These are phyloP conservation scores for Euura lappo DNA, from an alignment of 1,140 invertebrate genomes.

Conservation along the genomic window DNA sequence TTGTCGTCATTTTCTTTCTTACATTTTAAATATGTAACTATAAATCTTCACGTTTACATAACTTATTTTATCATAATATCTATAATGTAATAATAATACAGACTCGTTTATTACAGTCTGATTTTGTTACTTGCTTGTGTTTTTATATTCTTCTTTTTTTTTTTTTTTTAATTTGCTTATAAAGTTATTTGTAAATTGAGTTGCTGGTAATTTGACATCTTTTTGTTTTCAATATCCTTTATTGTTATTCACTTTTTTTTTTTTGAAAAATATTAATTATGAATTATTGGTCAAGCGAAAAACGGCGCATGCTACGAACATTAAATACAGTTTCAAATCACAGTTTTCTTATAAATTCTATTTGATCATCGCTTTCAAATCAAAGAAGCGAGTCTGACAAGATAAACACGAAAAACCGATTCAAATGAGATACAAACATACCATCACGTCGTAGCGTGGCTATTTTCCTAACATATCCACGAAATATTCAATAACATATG, in stretches of 20 bases:
- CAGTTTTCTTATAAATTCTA: not conserved
- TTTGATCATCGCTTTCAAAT: not conserved
- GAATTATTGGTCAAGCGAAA: not conserved
- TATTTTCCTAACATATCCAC: no score
- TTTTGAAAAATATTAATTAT: not conserved
- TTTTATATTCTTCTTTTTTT: not conserved
- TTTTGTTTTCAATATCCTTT: no score
- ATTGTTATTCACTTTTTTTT: no score
- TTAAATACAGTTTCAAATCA: not conserved
- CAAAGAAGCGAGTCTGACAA: not conserved
- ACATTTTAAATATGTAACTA: no score
- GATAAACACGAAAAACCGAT: not conserved
- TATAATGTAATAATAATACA: not conserved
- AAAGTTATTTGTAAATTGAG: not conserved
- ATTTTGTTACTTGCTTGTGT: not conserved
- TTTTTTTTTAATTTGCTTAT: not conserved
- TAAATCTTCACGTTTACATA: no score
- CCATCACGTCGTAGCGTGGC: no score
- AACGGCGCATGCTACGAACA: conserved; percentile 1
- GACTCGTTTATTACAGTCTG: not conserved
- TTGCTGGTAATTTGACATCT: no score
- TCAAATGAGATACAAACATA: not conserved
- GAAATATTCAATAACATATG: no score
- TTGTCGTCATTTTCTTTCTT: no score
- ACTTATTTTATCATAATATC: no score